A percentile compares a stretch with the other conserved stretches of the same genome.
phyloP scores from a whole-genome alignment of 2,797 vertebrate genomes.

The Myiothlypis chrysogaster region DNA sequence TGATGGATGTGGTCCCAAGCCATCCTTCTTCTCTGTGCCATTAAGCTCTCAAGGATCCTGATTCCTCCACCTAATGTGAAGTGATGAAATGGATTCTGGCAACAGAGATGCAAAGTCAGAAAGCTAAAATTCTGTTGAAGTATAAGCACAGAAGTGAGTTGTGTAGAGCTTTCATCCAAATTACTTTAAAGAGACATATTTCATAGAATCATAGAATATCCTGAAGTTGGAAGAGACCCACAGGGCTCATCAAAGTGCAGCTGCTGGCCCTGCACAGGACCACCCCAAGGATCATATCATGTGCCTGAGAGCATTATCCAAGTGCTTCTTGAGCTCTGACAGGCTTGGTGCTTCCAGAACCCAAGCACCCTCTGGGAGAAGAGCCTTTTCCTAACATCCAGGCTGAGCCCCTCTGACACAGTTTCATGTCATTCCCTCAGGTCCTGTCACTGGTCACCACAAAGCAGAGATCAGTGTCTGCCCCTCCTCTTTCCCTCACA shows the following conservation, averaged over 20 bases:
- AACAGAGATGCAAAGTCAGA: neutral
- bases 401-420: neutral
- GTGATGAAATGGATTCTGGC: neutral
- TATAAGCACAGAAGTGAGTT: neutral
- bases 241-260: fast-evolving
- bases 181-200: neutral
- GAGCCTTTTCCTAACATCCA: neutral
- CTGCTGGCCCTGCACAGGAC: neutral
- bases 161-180: neutral
- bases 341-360: neutral
- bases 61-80: neutral
- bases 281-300: neutral
- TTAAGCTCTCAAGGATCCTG: neutral
- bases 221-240: neutral
- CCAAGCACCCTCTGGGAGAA: neutral
- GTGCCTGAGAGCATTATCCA: neutral
- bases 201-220: neutral
- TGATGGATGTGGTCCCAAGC: neutral
- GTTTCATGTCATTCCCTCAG: neutral
- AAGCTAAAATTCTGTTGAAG: neutral
- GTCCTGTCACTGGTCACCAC: neutral
- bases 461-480: neutral
- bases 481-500: neutral
- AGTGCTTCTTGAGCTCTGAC: neutral
- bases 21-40: neutral